A percentile compares a stretch with the other conserved stretches of the same genome.
phyloP scores from a whole-genome alignment of 2,113 vertebrate species.

The Barbus barbus region DNA sequence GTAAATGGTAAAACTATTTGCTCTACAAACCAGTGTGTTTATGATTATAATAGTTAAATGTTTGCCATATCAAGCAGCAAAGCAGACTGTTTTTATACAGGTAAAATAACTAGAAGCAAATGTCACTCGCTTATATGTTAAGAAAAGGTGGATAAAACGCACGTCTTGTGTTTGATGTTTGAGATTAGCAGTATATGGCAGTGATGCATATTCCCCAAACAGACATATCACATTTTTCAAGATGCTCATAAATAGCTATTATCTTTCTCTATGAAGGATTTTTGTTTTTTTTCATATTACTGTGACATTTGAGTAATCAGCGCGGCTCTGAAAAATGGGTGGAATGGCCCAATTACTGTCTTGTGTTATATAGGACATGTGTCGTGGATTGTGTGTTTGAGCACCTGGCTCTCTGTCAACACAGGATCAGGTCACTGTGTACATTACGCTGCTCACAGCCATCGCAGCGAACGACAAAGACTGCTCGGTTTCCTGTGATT shows the following conservation, averaged over 20 bases:
- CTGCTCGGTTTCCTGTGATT: conserved; percentile 67
- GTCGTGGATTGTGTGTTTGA: conserved; percentile 70
- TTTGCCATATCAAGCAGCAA: background rate
- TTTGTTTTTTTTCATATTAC: background rate
- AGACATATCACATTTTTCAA: background rate
- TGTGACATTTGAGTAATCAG: background rate
- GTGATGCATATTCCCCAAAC: background rate
- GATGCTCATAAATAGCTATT: background rate
- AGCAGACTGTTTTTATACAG: background rate
- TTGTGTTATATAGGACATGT: conserved; percentile 33
- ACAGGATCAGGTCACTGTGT: conserved; percentile 74
- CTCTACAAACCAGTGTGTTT: background rate
- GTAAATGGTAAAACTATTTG: background rate
- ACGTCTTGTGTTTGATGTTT: background rate
- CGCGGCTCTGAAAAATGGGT: background rate
- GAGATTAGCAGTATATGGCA: background rate
- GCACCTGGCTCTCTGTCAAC: conserved; percentile 80
- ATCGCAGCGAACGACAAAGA: conserved; percentile 40
- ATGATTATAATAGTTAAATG: background rate
- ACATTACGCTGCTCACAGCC: conserved; percentile 41
- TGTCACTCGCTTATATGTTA: background rate
- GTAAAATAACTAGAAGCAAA: background rate
- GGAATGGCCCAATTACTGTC: conserved; percentile 31
- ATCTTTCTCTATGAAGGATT: background rate
- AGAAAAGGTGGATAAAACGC: background rate